These are phyloP conservation scores for Argynnis bischoffii DNA, from an alignment of 2,888 invertebrate genomes.

Conservation along the genomic window DNA sequence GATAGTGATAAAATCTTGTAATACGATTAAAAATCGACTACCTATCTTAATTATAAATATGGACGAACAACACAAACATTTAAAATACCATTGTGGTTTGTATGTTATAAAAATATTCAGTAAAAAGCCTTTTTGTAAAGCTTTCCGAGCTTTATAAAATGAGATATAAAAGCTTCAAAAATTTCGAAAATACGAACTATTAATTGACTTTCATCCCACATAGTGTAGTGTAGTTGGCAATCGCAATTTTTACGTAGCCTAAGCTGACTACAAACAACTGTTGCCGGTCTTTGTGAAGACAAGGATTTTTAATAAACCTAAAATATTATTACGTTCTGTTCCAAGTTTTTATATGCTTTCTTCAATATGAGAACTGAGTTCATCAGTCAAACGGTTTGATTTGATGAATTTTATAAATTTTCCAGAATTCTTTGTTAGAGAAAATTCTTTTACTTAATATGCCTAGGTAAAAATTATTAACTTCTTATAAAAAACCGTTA, in stretches of 20 bases:
- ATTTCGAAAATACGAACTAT: slow-evolving; percentile 17
- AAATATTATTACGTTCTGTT: slow-evolving; percentile 1
- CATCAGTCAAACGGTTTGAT: not conserved
- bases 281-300: slow-evolving; percentile 33
- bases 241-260: slow-evolving; percentile 28
- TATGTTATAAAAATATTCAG: not conserved
- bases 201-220: slow-evolving; percentile 34
- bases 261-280: slow-evolving; percentile 35
- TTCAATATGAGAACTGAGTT: not conserved
- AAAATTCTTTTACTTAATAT: too few species aligned
- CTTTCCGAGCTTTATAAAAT: slow-evolving; percentile 2
- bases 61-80: too few species aligned
- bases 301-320: slow-evolving; percentile 36
- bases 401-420: not conserved
- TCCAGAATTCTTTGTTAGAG: too few species aligned
- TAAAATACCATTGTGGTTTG: too few species aligned
- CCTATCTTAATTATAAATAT: too few species aligned
- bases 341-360: slow-evolving; percentile 2
- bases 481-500: too few species aligned
- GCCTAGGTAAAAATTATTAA: too few species aligned
- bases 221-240: slow-evolving; percentile 23
- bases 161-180: slow-evolving; percentile 1
- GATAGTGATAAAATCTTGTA: too few species aligned
- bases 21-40: too few species aligned
- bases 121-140: not conserved